Conservation (phyloP, 1,140 invertebrate species). For the Hylyphantes graminicola region DNA sequence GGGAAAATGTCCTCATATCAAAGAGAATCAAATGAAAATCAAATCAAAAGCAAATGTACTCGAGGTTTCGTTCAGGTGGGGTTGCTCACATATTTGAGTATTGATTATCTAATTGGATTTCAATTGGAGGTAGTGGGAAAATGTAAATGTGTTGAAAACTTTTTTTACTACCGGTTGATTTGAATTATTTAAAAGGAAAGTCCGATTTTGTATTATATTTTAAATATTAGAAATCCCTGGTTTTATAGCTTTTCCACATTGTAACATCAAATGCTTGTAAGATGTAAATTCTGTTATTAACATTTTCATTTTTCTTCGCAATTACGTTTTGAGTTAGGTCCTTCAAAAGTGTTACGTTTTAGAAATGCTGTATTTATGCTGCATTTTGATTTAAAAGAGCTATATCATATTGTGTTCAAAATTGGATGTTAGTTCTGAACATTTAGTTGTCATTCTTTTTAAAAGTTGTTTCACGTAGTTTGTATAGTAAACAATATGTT, state of each 20-base stretch:
- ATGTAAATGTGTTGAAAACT: too few relatives aligned
- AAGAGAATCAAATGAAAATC: constrained; percentile 5
- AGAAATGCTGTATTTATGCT: too few relatives aligned
- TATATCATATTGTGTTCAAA: too few relatives aligned
- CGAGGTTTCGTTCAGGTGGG: not conserved
- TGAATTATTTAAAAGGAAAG: not conserved
- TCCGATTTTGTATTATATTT: not conserved
- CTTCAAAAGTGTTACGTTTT: too few relatives aligned
- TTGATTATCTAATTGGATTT: not conserved
- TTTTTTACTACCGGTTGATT: not conserved
- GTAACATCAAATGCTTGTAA: not conserved
- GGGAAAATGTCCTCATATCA: constrained; percentile 22
- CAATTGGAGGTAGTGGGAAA: too few relatives aligned
- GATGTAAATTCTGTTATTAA: too few relatives aligned
- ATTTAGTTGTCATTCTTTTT: too few relatives aligned
- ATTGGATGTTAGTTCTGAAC: too few relatives aligned
- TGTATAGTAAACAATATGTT: too few relatives aligned
- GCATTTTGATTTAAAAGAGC: not conserved
- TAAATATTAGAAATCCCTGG: not conserved
- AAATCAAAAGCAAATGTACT: not conserved
- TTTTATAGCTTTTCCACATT: not conserved
- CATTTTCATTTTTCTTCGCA: too few relatives aligned
- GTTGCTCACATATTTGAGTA: not conserved
- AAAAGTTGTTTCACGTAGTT: too few relatives aligned
- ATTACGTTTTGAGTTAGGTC: too few relatives aligned